Evolutionary conservation across 2,797 vertebrate species (phyloP).

Genomic region (Sebastes nivosus): DNA sequence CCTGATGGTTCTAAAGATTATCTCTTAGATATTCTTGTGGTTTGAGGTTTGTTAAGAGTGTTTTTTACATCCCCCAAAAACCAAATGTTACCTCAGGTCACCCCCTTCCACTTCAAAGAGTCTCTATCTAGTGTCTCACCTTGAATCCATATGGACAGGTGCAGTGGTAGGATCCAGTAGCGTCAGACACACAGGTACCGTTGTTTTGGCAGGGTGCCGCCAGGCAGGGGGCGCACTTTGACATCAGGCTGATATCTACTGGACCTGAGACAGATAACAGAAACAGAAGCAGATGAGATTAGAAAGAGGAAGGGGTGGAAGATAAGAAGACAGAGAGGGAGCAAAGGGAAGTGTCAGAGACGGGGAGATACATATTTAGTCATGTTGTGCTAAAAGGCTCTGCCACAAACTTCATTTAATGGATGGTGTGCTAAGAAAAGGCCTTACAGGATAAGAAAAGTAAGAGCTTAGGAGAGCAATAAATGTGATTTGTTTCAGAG

Average conservation of each 20-base stretch:
- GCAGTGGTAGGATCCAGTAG: slow-evolving; percentile 88
- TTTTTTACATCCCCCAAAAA: neutral
- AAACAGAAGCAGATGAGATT: neutral
- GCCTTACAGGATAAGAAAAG: neutral
- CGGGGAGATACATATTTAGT: slow-evolving; percentile 7
- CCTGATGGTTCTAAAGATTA: too few relatives aligned
- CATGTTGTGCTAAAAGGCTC: neutral
- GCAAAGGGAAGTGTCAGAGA: neutral
- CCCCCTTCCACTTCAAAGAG: neutral
- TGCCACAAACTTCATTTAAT: slow-evolving; percentile 9
- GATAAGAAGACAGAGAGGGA: neutral
- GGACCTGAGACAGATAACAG: slow-evolving; percentile 82
- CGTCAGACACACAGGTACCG: slow-evolving; percentile 89
- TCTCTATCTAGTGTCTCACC: slow-evolving; percentile 70
- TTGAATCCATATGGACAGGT: slow-evolving; percentile 95
- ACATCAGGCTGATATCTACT: slow-evolving; percentile 86
- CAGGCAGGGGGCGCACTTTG: slow-evolving; percentile 95
- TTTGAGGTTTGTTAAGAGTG: too few relatives aligned
- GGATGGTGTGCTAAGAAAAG: neutral
- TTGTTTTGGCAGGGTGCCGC: slow-evolving; percentile 93
- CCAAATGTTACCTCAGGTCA: neutral
- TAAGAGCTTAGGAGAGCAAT: slow-evolving; percentile 24
- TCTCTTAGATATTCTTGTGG: too few relatives aligned
- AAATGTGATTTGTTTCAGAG: slow-evolving; percentile 17
- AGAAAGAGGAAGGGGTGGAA: neutral